These are phyloP conservation scores for Epirrhoe tristata DNA, from an alignment of 2,888 invertebrate species.

Conservation along the genomic window DNA sequence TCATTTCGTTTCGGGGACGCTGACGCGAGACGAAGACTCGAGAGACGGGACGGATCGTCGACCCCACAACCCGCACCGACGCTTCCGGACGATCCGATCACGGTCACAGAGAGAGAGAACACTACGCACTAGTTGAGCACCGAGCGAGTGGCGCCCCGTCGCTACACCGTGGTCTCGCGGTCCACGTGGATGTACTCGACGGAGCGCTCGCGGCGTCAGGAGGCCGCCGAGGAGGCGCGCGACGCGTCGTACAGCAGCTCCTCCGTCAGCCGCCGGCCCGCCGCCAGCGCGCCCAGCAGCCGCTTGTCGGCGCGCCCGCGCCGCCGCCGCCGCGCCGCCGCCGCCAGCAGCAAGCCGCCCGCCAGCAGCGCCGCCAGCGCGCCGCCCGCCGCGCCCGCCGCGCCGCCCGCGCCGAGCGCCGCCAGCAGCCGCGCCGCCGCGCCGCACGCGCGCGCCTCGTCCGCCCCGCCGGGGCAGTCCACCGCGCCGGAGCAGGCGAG, in stretches of 20 bases:
- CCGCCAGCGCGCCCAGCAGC: slow-evolving; percentile 86
- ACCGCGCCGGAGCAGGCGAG: slow-evolving; percentile 90
- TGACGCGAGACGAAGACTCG: slow-evolving; percentile 65
- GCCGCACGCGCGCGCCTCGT: slow-evolving; percentile 88
- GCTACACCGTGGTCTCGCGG: slow-evolving; percentile 96
- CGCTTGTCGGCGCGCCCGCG: slow-evolving; percentile 84
- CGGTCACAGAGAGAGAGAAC: slow-evolving; percentile 27
- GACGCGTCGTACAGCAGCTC: slow-evolving; percentile 88
- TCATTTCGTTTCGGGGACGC: slow-evolving; percentile 64
- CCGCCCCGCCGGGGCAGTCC: slow-evolving; percentile 68
- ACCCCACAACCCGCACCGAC: slow-evolving; percentile 29
- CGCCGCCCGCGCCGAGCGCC: slow-evolving; percentile 88
- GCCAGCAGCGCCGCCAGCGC: slow-evolving; percentile 69
- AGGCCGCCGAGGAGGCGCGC: slow-evolving; percentile 82
- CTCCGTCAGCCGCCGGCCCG: slow-evolving; percentile 88
- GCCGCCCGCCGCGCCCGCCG: slow-evolving; percentile 79
- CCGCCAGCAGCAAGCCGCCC: slow-evolving; percentile 70
- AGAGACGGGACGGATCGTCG: slow-evolving; percentile 81
- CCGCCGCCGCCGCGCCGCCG: slow-evolving; percentile 81
- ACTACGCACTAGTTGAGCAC: slow-evolving; percentile 35
- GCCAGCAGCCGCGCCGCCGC: slow-evolving; percentile 70
- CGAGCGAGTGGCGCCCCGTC: slow-evolving; percentile 56
- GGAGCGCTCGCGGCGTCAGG: slow-evolving; percentile 96
- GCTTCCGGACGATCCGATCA: slow-evolving; percentile 15
- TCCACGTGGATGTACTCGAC: slow-evolving; percentile 97